Conservation (phyloP, 2,797 vertebrate species). For the Chaetodon trifasciatus region DNA sequence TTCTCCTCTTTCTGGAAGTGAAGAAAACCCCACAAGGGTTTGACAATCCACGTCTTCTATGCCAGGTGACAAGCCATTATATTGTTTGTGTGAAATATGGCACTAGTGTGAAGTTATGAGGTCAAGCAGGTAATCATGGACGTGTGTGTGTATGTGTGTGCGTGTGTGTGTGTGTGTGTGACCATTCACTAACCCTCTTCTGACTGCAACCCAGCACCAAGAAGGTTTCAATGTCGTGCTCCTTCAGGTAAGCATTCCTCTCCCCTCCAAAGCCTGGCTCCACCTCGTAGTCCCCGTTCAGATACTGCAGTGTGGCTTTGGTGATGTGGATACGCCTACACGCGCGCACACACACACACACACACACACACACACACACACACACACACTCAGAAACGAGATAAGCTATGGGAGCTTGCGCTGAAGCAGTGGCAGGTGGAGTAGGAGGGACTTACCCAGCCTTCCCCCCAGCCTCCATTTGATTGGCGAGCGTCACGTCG, state of each 20-base stretch:
- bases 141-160: conserved; percentile 14
- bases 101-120: conserved; percentile 51
- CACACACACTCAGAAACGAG: conserved; percentile 17
- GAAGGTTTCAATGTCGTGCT: conserved; percentile 95
- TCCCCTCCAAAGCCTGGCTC: conserved; percentile 93
- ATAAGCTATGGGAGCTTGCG: neutral
- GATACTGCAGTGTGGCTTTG: conserved; percentile 93
- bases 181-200: conserved; percentile 88
- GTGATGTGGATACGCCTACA: conserved; percentile 96
- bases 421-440: conserved; percentile 3
- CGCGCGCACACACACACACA: conserved; percentile 34
- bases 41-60: conserved; percentile 43
- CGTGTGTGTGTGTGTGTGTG: conserved; percentile 34
- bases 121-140: conserved; percentile 38
- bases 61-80: conserved; percentile 64
- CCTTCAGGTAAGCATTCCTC: conserved; percentile 94
- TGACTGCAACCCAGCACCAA: conserved; percentile 96
- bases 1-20: conserved; percentile 94
- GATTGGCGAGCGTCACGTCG: conserved; percentile 95
- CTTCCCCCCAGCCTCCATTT: conserved; percentile 96
- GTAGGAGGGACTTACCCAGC: conserved; percentile 87
- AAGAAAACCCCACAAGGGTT: conserved; percentile 42
- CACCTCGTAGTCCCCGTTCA: conserved; percentile 95
- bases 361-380: neutral
- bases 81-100: conserved; percentile 63